Conservation (phyloP, 2,113 vertebrate genomes). For the Mohoua ochrocephala region DNA sequence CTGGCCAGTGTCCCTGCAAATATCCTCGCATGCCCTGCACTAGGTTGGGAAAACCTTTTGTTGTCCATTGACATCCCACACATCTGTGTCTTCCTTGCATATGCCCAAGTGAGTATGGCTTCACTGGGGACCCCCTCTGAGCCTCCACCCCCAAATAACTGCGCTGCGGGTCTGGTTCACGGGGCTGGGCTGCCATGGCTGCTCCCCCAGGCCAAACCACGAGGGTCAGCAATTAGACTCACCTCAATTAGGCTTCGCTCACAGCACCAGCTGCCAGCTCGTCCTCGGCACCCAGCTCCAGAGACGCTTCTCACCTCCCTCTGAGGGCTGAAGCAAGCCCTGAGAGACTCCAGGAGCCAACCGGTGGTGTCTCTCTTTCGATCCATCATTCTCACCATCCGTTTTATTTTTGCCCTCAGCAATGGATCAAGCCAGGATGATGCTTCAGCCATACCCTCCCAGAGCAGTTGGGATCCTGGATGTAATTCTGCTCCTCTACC, state of each 20-base stretch:
- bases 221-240: background rate
- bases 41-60: background rate
- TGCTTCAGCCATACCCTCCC: background rate
- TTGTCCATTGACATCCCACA: background rate
- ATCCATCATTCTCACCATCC: background rate
- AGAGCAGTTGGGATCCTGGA: background rate
- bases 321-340: background rate
- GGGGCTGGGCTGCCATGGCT: background rate
- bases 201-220: background rate
- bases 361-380: background rate
- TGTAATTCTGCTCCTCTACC: background rate
- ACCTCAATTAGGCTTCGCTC: background rate
- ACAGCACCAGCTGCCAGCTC: background rate
- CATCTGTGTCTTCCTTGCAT: accelerated
- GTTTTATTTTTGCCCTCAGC: background rate
- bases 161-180: background rate
- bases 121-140: background rate
- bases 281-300: background rate
- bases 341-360: background rate
- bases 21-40: accelerated
- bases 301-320: background rate
- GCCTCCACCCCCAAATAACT: background rate
- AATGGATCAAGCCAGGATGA: background rate
- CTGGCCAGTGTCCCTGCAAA: background rate
- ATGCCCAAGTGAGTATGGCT: background rate